phyloP scores from a whole-genome alignment of 64 coral and sea anemone genomes.

The Pachyseris speciosa region DNA sequence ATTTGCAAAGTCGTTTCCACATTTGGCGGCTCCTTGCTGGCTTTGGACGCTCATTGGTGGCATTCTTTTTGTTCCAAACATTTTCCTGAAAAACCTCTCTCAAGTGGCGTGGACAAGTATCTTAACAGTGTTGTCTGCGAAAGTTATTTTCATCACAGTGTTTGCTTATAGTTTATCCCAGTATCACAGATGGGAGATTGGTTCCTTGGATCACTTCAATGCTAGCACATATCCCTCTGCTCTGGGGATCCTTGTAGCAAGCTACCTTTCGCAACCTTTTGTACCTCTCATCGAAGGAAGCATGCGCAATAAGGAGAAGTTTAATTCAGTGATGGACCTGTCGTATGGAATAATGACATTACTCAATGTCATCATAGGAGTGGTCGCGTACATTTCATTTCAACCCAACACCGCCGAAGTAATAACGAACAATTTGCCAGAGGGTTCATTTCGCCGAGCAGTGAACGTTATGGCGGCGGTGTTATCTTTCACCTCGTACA shows the following conservation, averaged over 20 bases:
- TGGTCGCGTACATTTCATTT: conserved; percentile 93
- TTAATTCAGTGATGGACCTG: conserved; percentile 77
- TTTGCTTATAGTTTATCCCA: conserved; percentile 76
- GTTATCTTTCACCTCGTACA: conserved; percentile 90
- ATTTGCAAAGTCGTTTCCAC: conserved; percentile 76
- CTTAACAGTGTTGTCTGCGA: conserved; percentile 86
- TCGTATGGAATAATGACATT: conserved; percentile 87
- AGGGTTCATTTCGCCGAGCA: conserved; percentile 76
- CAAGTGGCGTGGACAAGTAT: conserved; percentile 99
- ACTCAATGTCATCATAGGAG: conserved; percentile 89
- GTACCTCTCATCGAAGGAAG: conserved; percentile 94
- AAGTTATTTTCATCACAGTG: conserved; percentile 89
- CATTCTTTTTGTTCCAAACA: conserved; percentile 86
- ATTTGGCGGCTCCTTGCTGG: conserved; percentile 46
- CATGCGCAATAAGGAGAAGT: conserved; percentile 84
- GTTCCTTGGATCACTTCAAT: conserved; percentile 82
- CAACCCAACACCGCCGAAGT: conserved; percentile 92
- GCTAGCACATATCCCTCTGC: conserved; percentile 85
- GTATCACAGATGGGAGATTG: conserved; percentile 76
- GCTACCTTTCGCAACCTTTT: conserved; percentile 96
- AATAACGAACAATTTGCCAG: conserved; percentile 93
- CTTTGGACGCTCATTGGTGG: conserved; percentile 86
- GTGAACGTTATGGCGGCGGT: conserved; percentile 89
- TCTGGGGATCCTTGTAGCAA: conserved; percentile 89
- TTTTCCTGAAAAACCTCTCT: conserved; percentile 89